Base-by-base conservation (phyloP, 2,113 vertebrate genomes). In the Archocentrus centrarchus region DNA sequence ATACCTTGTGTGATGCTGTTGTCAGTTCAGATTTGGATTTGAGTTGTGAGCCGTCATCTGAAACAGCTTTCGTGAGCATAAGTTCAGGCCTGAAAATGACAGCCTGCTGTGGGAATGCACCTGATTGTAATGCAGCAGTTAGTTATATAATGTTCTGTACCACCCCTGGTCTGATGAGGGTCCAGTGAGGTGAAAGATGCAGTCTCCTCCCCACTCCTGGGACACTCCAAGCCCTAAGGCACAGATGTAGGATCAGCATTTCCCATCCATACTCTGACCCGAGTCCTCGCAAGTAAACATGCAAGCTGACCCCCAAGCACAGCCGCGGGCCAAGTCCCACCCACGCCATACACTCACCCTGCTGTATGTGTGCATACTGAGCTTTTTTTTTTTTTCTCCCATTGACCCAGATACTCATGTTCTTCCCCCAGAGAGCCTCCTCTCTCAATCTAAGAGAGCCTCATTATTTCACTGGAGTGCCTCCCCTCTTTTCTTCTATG, bases 321-420 rank as follows among this genome's bases (percentile, higher is more conserved):
- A 44, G 86, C 92, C 75, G 59, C 50, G 6, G 86, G 88, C 81
- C 81, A 78, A 82, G 91, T 89, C 89, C 91, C 89, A 11, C 92
- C 92, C 89, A 93, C 86, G 59, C 83, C 84, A 47, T 77, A 41
- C 88, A 77, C 89, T 88, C 73, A 62, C 70, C 50, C 85, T 6
- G 77, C 91, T 79, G 82, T 79, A 89, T 47, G 86, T 92, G 80
- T 83, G 73, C 86, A 89, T 78, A 84, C 68, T 15, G 78, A 89
- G 85, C 86, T 81, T 84, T 90, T 55, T 81, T 24, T 24, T 24
- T 50, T 59, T 37, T 20, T 59, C 55, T 81, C 62, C 82, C 62
- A 89, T 89, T 93, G 94, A 95, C 92, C 94, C 94, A 95, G 90
- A 93, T 94, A 92, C 86, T 89, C 90, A 80, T 86, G 78, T 87